Conservation (phyloP, 1,140 invertebrate species). For the Cotesia chilonis region DNA sequence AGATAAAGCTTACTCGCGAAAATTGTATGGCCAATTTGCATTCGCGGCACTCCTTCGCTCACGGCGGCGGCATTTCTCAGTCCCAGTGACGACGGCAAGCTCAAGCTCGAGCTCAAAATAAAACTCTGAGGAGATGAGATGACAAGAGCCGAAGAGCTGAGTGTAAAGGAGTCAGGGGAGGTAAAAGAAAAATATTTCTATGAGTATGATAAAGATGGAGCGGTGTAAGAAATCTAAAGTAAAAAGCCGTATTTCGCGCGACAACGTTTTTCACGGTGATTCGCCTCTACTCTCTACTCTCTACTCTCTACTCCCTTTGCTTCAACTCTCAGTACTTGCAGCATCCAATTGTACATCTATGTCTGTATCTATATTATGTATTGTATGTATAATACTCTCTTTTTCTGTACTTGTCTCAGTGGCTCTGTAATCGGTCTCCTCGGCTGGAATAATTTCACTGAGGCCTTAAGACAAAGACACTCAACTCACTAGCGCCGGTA, state of each 20-base stretch:
- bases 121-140: not conserved
- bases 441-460: constrained; percentile 45
- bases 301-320: not conserved
- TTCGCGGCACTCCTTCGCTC: constrained; percentile 26
- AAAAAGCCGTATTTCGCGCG: constrained; percentile 37
- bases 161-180: constrained; percentile 4
- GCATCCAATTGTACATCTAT: too few species aligned
- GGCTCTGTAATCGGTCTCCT: constrained; percentile 42
- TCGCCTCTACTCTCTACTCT: constrained; percentile 22
- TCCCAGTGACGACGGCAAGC: too few species aligned
- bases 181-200: constrained; percentile 35
- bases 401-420: constrained; percentile 13
- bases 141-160: constrained; percentile 7
- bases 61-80: constrained; percentile 8
- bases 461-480: constrained; percentile 27
- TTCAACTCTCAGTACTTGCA: too few species aligned
- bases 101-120: too few species aligned
- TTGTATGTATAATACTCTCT: constrained; percentile 1
- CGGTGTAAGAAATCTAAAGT: constrained; percentile 18
- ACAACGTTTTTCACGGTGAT: constrained; percentile 35
- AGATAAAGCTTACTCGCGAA: constrained; percentile 8
- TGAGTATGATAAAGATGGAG: constrained; percentile 5
- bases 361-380: too few species aligned
- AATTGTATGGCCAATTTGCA: constrained; percentile 41
- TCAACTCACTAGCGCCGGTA: not conserved